These are phyloP conservation scores for Diarsia dahlii DNA, from an alignment of 2,888 invertebrate genomes.

Conservation along the genomic window DNA sequence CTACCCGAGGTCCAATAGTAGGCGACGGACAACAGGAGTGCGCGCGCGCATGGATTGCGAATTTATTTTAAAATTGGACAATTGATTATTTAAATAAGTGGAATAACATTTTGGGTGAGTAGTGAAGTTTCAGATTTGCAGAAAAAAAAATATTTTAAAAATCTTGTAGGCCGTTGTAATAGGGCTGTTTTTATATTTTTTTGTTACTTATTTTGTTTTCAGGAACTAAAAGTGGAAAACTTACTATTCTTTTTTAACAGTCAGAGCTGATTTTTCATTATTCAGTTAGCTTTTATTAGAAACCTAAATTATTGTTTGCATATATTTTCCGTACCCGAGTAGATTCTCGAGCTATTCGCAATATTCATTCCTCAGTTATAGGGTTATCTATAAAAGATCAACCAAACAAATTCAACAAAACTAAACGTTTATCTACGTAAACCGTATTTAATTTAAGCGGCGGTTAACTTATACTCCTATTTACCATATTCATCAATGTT, in stretches of 20 bases:
- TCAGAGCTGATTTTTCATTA: too few species aligned
- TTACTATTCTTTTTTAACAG: too few species aligned
- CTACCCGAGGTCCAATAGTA: constrained; percentile 25
- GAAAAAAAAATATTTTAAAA: too few species aligned
- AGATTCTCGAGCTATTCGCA: not conserved
- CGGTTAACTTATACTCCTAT: not conserved
- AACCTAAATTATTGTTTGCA: not conserved
- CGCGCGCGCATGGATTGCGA: constrained; percentile 39
- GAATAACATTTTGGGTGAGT: constrained; percentile 18
- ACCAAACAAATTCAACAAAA: not conserved
- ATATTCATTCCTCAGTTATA: not conserved
- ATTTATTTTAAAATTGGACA: not conserved
- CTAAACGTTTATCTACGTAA: not conserved
- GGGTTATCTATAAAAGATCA: not conserved
- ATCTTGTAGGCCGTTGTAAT: too few species aligned
- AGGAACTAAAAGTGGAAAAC: too few species aligned
- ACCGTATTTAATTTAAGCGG: not conserved
- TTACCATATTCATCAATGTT: constrained; percentile 12
- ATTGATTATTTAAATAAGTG: not conserved
- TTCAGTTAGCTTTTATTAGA: not conserved
- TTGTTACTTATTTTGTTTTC: too few species aligned
- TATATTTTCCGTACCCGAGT: not conserved
- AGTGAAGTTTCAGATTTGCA: too few species aligned
- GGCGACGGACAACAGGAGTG: constrained; percentile 4
- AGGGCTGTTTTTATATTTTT: too few species aligned